Evolutionary conservation across 2,113 vertebrate species (phyloP).

Genomic region (Gila orcuttii): DNA sequence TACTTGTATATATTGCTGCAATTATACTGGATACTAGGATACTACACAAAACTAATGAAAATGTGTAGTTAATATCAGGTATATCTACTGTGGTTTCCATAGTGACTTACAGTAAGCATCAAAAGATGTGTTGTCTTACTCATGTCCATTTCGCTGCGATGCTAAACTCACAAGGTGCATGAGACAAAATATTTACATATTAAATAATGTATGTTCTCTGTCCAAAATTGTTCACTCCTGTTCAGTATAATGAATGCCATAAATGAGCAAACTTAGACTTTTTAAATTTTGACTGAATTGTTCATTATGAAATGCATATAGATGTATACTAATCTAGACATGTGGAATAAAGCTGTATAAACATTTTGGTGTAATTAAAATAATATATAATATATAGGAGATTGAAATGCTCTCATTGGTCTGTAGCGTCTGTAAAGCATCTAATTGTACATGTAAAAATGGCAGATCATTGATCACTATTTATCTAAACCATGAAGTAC

Average conservation of each 20-base stretch:
- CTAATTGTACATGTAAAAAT: too few relatives aligned
- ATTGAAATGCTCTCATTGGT: too few relatives aligned
- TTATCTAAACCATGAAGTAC: neutral
- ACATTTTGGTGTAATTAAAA: too few relatives aligned
- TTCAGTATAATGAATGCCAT: too few relatives aligned
- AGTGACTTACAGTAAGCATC: neutral
- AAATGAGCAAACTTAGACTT: too few relatives aligned
- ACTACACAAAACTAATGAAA: neutral
- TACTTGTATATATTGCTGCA: neutral
- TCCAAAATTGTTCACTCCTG: too few relatives aligned
- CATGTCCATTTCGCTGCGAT: neutral
- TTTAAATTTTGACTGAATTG: neutral
- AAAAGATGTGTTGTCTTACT: neutral
- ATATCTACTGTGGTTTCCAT: neutral
- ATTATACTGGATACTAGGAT: neutral
- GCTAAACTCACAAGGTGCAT: neutral
- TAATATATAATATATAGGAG: too few relatives aligned
- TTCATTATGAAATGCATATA: neutral
- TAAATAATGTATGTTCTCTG: too few relatives aligned
- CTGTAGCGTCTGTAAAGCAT: too few relatives aligned
- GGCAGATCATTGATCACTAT: neutral
- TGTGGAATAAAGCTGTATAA: too few relatives aligned
- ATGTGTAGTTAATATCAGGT: neutral
- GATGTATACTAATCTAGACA: neutral
- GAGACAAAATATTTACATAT: neutral